A percentile compares a stretch with the other conserved stretches of the same genome.
These are phyloP conservation scores for Zaprionus ghesquierei DNA, from an alignment of 1,140 invertebrate species.

Conservation along the genomic window DNA sequence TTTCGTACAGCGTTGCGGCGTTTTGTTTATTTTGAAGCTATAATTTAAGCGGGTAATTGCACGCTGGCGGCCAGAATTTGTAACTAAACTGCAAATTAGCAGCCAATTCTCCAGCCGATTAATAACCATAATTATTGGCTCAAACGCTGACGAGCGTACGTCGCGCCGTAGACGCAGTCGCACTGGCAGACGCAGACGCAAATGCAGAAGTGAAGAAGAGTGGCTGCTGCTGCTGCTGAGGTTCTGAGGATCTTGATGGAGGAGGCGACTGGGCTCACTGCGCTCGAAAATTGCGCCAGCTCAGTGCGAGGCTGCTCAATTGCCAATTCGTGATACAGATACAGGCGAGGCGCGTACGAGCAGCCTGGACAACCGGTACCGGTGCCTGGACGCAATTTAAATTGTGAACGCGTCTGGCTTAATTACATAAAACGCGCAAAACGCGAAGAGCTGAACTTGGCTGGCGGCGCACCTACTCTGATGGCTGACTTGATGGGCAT, in stretches of 20 bases:
- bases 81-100: constrained; percentile 84
- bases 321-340: constrained; percentile 75
- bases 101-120: constrained; percentile 83
- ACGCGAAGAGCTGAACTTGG: constrained; percentile 27
- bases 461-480: constrained; percentile 50
- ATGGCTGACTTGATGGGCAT: constrained; percentile 59
- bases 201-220: not conserved
- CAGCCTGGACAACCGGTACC: no score
- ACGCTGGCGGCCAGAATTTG: constrained; percentile 83
- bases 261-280: constrained; percentile 20
- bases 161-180: constrained; percentile 27
- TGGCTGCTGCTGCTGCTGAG: constrained; percentile 21
- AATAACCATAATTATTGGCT: constrained; percentile 84
- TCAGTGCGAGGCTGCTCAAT: constrained; percentile 45
- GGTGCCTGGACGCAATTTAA: constrained; percentile 61
- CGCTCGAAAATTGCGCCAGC: constrained; percentile 1
- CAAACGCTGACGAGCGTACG: constrained; percentile 80
- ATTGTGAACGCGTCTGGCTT: constrained; percentile 75
- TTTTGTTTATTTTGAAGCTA: constrained; percentile 83
- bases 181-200: constrained; percentile 3
- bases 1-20: constrained; percentile 67
- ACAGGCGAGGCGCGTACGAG: constrained; percentile 38
- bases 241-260: constrained; percentile 56
- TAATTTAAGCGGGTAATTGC: constrained; percentile 83
- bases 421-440: constrained; percentile 68